Evolutionary conservation across 2,113 vertebrate genomes (phyloP), one percentile per base, ranked within the genome.

Genomic region (Nansenia antarctica): DNA sequence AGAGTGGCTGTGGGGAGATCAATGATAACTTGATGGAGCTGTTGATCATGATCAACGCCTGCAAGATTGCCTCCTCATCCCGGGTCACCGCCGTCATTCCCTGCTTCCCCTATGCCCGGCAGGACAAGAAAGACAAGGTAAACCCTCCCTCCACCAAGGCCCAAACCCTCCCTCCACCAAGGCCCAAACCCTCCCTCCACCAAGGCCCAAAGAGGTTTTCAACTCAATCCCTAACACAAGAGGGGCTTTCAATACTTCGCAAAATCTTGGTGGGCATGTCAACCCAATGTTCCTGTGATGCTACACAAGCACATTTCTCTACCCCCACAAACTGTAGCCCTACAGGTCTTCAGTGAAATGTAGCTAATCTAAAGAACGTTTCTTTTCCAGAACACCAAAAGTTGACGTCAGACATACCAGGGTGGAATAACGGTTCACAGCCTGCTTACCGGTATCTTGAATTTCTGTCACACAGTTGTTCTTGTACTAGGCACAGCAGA

Each of bases 1-100:
- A 92, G 87, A 92, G 91, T 20, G 91, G 91, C 27, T 92, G 90
- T 0, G 91, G 91, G 0, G 90, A 92, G 62, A 92, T 92, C 34
- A 92, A 92, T 42, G 91, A 92, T 72, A 92, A 92, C 78, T 82
- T 92, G 8, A 92, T 92, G 91, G 91, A 92, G 86, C 79, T 92
- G 49, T 76, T 92, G 0, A 92, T 92, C 37, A 92, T 92, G 91
- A 92, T 92, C n/a, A 92, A 92, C 30, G 91, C 91, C 32, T 92
- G 91, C 74, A 92, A 92, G 86, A 92, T 92, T 9, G 91, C 91
- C 37, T 92, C 91, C 1, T 89, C 91, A 9, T 92, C 89, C 65
- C 84, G 91, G 0, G 91, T 92, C 76, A 92, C 91, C 0, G 91
- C 91, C 1, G 91, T 92, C 81, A 92, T 92, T 73, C 91, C 91